Evolutionary conservation across 2,113 vertebrate genomes (phyloP), one percentile per base, ranked within the genome.

Genomic region (Percopsis transmontana): DNA sequence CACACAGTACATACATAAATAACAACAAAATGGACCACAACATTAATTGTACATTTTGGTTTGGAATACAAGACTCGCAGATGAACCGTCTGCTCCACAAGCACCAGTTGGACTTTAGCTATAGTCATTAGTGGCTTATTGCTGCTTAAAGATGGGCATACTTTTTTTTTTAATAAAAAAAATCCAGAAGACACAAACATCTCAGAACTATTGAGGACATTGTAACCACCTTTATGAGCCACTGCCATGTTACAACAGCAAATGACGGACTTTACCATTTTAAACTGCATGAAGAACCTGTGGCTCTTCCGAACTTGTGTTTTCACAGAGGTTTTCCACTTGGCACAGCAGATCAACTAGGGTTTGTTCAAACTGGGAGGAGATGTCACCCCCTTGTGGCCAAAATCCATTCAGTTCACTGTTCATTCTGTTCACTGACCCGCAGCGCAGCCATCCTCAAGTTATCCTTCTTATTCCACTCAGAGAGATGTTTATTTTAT

Each of bases 301-400:
- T 23, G n/a, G 51, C 18, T 33, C 19, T 33, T 41, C 16, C 20
- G 33, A 59, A 55, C 51, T 14, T 14, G 45, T 5, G 2, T 20
- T 15, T 33, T 20, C 20, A 67, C 42, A 16, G 21, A 16, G 40
- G 42, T 2, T 42, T 74, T 1, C 13, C 40, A 2, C 24, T 18
- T 44, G 45, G 21, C 10, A 66, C 45, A 58, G 27, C 18, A 5
- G 1, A 23, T 8, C 18, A 19, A 24, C 15, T 1, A 6, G 11
- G 42, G 42, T 20, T 9, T 62, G 33, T 15, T 19, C 45, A 27
- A 56, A 66, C 16, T 13, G 5, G 38, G 19, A 19, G 21, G 40
- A 52, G 16, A 58, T 50, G 48, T 27, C 23, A 0, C 68, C 81
- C 53, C 59, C 70, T 1, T 2, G 75, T 85, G 85, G 69, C 33